Evolutionary conservation across 2,888 invertebrate species (phyloP).

Genomic region (Drosophila pegasa): DNA sequence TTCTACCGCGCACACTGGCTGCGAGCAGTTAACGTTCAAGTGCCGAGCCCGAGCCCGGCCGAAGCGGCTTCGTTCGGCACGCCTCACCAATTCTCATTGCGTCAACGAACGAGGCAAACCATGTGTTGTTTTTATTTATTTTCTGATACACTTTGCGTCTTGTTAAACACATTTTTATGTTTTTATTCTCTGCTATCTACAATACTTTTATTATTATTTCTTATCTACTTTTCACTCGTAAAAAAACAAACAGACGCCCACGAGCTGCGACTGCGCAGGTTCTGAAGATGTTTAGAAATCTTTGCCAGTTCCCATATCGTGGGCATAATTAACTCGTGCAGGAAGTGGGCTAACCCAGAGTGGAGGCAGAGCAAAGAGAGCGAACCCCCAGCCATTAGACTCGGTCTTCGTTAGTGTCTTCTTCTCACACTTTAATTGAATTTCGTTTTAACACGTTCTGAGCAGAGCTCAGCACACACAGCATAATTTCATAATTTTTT

Average conservation of each 20-base stretch:
- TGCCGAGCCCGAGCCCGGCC: slow-evolving; percentile 13
- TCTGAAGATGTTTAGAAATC: slow-evolving; percentile 32
- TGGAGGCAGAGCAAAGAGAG: slow-evolving; percentile 25
- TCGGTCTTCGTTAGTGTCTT: slow-evolving; percentile 12
- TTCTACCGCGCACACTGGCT: slow-evolving; percentile 69
- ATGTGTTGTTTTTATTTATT: slow-evolving; percentile 10
- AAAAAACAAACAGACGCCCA: slow-evolving; percentile 36
- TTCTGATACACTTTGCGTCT: slow-evolving; percentile 26
- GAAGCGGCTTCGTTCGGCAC: slow-evolving; percentile 38
- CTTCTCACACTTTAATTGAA: slow-evolving; percentile 75
- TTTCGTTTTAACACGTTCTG: slow-evolving; percentile 80
- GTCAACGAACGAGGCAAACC: slow-evolving; percentile 4
- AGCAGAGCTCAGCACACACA: slow-evolving; percentile 18
- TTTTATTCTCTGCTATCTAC: slow-evolving; percentile 28
- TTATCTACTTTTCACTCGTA: slow-evolving; percentile 22
- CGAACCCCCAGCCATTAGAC: slow-evolving; percentile 30
- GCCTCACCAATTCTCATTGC: slow-evolving; percentile 50
- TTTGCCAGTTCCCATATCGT: slow-evolving; percentile 62
- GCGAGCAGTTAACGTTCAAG: slow-evolving; percentile 59
- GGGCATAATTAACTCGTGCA: slow-evolving; percentile 69
- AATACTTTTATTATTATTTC: background rate
- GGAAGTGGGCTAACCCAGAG: slow-evolving; percentile 58
- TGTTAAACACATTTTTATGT: slow-evolving; percentile 37
- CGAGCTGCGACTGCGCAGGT: slow-evolving; percentile 41
- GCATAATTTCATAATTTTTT: slow-evolving; percentile 56